Evolutionary conservation across 2,888 invertebrate species (phyloP).

Genomic region (Stenotaenia linearis): DNA sequence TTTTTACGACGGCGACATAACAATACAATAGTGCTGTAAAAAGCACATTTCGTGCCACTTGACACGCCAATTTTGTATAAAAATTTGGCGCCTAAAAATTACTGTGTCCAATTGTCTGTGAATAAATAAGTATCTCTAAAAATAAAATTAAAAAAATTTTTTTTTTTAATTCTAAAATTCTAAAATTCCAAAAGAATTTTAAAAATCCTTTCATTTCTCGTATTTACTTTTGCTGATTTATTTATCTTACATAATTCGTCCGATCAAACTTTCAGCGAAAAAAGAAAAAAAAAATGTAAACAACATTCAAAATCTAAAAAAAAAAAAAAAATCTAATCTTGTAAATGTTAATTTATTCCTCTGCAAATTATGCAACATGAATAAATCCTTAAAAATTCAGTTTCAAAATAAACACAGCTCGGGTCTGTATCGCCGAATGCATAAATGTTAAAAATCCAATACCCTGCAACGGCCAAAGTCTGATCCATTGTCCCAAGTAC

Average conservation of each 20-base stretch:
- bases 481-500: slow-evolving; percentile 20
- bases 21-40: slow-evolving; percentile 26
- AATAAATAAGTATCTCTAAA: not conserved
- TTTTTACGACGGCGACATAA: slow-evolving; percentile 23
- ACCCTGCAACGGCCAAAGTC: not conserved
- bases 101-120: not conserved
- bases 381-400: not conserved
- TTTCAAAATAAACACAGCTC: not conserved
- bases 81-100: slow-evolving; percentile 24
- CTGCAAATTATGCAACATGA: not conserved
- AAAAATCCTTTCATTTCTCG: no score
- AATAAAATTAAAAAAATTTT: not conserved
- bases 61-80: slow-evolving; percentile 24
- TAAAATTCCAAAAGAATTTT: not conserved
- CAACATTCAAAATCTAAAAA: no score
- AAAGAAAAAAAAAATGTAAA: no score
- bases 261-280: no score
- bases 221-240: no score
- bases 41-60: slow-evolving; percentile 26
- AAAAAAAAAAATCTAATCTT: not conserved
- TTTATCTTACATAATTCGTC: no score
- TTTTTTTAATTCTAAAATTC: not conserved
- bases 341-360: not conserved
- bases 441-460: not conserved
- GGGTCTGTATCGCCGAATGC: not conserved